Percentiles rank a stretch among this genome's conserved stretches.
phyloP scores from a whole-genome alignment of 2,888 invertebrate genomes.

The Cacoxenus indagator region DNA sequence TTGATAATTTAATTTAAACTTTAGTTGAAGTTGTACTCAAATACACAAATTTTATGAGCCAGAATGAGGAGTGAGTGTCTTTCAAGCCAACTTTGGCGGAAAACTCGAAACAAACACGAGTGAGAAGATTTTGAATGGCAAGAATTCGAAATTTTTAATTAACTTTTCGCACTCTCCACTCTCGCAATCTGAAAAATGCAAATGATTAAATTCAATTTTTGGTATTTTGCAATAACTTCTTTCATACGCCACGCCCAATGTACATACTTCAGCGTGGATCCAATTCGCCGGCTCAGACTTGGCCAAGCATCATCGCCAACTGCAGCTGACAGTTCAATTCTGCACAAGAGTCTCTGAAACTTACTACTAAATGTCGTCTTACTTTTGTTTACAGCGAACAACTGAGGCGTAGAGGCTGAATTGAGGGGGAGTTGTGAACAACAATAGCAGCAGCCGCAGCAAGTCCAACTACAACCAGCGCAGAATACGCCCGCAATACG shows the following conservation, averaged over 20 bases:
- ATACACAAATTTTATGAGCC: no score
- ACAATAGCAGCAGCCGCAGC: no score
- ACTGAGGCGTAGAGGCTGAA: no score
- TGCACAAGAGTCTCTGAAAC: conserved; percentile 51
- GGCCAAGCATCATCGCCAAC: conserved; percentile 20
- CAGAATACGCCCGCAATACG: no score
- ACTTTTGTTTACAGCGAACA: conserved; percentile 50
- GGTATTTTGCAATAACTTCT: conserved; percentile 3
- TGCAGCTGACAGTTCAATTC: conserved; percentile 62
- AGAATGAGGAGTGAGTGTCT: no score
- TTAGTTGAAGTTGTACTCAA: no score
- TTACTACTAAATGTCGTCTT: conserved; percentile 55
- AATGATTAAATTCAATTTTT: conserved; percentile 63
- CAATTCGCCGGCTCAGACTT: no score
- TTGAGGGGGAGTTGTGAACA: no score
- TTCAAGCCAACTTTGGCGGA: no score
- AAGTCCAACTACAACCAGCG: background rate
- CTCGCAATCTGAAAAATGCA: conserved; percentile 41
- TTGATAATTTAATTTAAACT: no score
- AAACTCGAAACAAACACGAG: no score
- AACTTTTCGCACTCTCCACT: conserved; percentile 43
- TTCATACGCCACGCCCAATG: background rate
- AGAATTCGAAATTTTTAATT: conserved; percentile 43
- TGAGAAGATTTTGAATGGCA: conserved; percentile 4
- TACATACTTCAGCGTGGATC: no score